Evolutionary conservation across 2,113 vertebrate genomes (phyloP).

Genomic region (Mobula birostris): DNA sequence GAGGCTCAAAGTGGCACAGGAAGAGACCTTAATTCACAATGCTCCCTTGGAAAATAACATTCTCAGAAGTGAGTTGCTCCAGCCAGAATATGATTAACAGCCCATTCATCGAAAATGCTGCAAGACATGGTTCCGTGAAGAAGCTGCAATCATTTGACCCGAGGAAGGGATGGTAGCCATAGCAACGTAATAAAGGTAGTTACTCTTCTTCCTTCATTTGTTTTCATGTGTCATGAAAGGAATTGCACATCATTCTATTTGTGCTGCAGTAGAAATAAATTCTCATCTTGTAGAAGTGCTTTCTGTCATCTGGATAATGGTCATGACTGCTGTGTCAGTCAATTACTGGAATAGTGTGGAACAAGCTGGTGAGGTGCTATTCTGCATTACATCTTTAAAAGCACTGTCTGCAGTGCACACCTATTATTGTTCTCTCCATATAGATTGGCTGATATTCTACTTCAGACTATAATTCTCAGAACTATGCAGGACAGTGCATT

Average conservation of each 20-base stretch:
- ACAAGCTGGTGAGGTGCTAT: background rate
- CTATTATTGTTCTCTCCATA: too few species aligned
- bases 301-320: conserved; percentile 28
- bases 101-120: background rate
- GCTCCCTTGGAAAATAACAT: background rate
- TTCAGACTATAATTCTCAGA: background rate
- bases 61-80: background rate
- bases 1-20: too few species aligned
- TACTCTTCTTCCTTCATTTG: conserved; percentile 29
- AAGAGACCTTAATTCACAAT: background rate
- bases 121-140: background rate
- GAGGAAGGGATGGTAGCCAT: conserved; percentile 13
- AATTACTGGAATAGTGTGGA: background rate
- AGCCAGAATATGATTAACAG: background rate
- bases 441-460: background rate
- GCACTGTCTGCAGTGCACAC: background rate
- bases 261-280: conserved; percentile 19
- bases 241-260: conserved; percentile 26
- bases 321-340: background rate
- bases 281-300: background rate
- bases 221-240: conserved; percentile 22
- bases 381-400: background rate
- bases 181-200: conserved; percentile 27
- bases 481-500: background rate
- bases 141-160: background rate